Conservation (phyloP, 2,888 invertebrate species). For the Quadroppia sp. region DNA sequence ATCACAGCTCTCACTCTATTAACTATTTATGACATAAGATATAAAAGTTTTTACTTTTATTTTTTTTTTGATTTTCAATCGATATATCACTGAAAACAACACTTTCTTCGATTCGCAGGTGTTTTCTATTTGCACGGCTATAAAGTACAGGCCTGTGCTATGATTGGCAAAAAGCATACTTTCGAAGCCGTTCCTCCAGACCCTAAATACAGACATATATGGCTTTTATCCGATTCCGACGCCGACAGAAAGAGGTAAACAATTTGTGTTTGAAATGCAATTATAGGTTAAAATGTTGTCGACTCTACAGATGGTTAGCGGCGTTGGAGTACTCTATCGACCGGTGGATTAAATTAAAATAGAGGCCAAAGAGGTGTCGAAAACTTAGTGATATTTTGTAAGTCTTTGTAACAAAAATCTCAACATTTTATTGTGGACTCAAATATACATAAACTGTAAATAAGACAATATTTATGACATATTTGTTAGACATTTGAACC, state of each 20-base stretch:
- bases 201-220: conserved; percentile 77
- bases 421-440: too few species aligned
- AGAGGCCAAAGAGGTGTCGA: conserved; percentile 41
- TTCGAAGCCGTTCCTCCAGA: conserved; percentile 88
- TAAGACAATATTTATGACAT: too few species aligned
- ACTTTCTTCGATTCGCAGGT: conserved; percentile 57
- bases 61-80: not conserved
- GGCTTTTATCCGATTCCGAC: conserved; percentile 88
- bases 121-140: conserved; percentile 93
- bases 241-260: conserved; percentile 87
- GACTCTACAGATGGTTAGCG: conserved; percentile 77
- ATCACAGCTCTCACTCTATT: not conserved
- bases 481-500: too few species aligned
- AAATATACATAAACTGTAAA: too few species aligned
- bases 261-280: not conserved
- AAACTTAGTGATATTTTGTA: conserved; percentile 13
- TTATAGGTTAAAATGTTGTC: conserved; percentile 44
- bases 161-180: conserved; percentile 80
- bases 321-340: conserved; percentile 91
- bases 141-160: conserved; percentile 70
- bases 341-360: conserved; percentile 62
- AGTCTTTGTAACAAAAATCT: too few species aligned
- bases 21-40: not conserved
- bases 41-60: not conserved
- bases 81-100: not conserved